These are phyloP conservation scores for Andrena bicolor DNA, from an alignment of 2,888 invertebrate genomes.

Conservation along the genomic window DNA sequence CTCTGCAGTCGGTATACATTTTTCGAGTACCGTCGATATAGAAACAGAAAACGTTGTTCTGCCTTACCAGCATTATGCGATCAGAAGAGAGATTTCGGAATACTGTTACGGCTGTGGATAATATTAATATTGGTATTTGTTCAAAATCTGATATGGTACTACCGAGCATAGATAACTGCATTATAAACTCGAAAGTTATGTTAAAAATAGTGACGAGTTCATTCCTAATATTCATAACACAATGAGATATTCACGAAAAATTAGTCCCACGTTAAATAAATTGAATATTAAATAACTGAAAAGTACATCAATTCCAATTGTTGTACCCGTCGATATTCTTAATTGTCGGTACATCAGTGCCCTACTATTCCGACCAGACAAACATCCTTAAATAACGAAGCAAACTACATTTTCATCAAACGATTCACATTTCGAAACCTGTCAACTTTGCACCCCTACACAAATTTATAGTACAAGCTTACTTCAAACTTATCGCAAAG, in stretches of 20 bases:
- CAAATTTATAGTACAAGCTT: no score
- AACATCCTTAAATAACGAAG: not conserved
- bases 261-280: no score
- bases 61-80: conserved; percentile 57
- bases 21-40: conserved; percentile 6
- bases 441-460: not conserved
- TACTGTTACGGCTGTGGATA: not conserved
- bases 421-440: not conserved
- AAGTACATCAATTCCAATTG: not conserved
- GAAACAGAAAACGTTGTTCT: conserved; percentile 31
- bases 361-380: conserved; percentile 1
- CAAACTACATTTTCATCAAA: not conserved
- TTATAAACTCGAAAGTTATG: not conserved
- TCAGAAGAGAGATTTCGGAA: no score
- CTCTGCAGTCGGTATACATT: conserved; percentile 54
- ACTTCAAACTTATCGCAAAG: no score
- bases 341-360: conserved; percentile 18
- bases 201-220: not conserved
- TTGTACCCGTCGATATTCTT: not conserved
- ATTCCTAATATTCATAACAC: not conserved
- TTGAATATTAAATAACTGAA: not conserved
- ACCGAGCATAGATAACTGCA: not conserved
- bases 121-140: not conserved
- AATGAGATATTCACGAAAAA: not conserved
- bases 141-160: not conserved